Conservation (phyloP, 2,113 vertebrate species). For the Cryptotis parvus region DNA sequence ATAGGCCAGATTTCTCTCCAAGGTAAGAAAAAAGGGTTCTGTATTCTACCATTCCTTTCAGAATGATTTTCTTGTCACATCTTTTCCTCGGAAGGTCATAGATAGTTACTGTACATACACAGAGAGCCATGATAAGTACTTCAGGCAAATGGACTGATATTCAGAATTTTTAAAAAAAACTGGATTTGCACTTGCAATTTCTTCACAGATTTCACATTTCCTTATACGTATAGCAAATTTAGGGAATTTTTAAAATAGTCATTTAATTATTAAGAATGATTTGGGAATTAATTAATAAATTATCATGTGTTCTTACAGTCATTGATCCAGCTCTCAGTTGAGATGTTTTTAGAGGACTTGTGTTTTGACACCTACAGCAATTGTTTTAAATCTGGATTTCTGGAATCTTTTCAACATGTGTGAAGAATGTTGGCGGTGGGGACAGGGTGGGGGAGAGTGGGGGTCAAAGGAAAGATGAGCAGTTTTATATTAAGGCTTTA, state of each 20-base stretch:
- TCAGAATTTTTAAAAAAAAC: not conserved
- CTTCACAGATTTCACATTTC: conserved; percentile 11
- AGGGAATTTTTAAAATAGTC: no score
- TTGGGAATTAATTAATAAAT: no score
- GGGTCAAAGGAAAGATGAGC: not conserved
- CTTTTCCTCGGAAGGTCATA: no score
- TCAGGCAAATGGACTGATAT: not conserved
- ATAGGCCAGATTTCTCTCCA: not conserved
- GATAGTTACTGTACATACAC: not conserved
- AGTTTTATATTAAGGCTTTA: not conserved
- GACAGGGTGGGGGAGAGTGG: not conserved
- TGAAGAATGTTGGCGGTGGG: not conserved
- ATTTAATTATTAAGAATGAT: no score
- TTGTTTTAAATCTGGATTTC: not conserved
- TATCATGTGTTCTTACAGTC: not conserved
- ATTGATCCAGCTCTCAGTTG: not conserved
- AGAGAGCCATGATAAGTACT: not conserved
- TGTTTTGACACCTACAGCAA: not conserved
- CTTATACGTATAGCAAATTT: not conserved
- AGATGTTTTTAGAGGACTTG: not conserved
- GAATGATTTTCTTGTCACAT: not conserved
- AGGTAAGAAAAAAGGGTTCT: not conserved
- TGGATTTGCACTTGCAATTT: not conserved
- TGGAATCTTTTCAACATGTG: not conserved
- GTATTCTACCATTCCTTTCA: not conserved